Conservation (phyloP, 2,797 vertebrate species). For the Melopsittacus undulatus region DNA sequence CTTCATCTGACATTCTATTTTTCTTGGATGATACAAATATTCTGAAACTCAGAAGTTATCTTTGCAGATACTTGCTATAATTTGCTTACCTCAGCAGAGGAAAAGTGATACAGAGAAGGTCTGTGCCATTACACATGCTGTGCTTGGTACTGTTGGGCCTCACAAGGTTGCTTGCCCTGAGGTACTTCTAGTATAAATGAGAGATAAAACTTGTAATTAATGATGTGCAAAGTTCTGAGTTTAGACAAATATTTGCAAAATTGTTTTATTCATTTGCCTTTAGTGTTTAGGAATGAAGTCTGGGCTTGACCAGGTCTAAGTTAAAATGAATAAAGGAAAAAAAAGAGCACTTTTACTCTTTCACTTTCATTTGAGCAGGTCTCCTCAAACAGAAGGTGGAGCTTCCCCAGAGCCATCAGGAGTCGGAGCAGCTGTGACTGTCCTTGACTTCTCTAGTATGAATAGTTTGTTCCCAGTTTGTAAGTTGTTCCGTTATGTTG, state of each 20-base stretch:
- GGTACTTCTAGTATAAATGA: neutral
- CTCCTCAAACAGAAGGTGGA: neutral
- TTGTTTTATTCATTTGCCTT: slow-evolving; percentile 15
- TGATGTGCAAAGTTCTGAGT: neutral
- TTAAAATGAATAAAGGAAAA: neutral
- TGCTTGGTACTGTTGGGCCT: neutral
- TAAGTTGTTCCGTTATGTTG: neutral
- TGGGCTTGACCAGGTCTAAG: neutral
- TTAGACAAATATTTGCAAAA: slow-evolving; percentile 36
- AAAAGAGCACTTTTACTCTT: neutral
- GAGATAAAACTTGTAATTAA: slow-evolving; percentile 38
- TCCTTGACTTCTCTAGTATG: neutral
- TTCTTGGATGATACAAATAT: neutral
- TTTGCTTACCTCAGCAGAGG: neutral
- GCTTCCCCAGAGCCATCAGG: neutral
- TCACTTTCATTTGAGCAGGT: neutral
- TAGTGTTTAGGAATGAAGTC: neutral
- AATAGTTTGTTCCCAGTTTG: neutral
- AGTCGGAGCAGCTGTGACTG: fast-evolving
- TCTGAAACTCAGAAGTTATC: neutral
- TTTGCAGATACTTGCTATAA: neutral
- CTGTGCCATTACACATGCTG: neutral
- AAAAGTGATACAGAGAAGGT: neutral
- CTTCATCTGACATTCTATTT: neutral
- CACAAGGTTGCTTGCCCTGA: neutral